These are phyloP conservation scores for Clistopyga incitator DNA, from an alignment of 2,888 invertebrate species.

Conservation along the genomic window DNA sequence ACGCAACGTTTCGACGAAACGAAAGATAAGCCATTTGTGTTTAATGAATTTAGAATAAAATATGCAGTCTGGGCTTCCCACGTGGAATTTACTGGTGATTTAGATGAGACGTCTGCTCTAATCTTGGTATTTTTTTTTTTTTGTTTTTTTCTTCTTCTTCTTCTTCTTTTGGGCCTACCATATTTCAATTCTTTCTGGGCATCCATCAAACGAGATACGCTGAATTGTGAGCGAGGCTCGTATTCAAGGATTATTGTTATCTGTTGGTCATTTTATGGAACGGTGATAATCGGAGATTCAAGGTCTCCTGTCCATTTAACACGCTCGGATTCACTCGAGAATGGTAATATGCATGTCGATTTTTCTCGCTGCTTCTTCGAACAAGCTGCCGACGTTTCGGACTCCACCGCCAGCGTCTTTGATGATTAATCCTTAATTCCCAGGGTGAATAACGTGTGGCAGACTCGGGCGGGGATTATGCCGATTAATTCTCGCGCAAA, in stretches of 20 bases:
- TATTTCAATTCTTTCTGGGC: slow-evolving; percentile 49
- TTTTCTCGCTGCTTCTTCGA: not conserved
- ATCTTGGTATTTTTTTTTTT: not conserved
- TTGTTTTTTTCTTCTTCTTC: too few relatives aligned
- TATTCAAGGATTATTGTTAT: slow-evolving; percentile 20
- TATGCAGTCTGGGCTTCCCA: slow-evolving; percentile 22
- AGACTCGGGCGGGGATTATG: slow-evolving; percentile 56
- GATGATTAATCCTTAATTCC: slow-evolving; percentile 48
- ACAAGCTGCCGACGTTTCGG: not conserved
- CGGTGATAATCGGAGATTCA: slow-evolving; percentile 12
- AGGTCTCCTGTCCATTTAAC: slow-evolving; percentile 14
- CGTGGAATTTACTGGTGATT: slow-evolving; percentile 5
- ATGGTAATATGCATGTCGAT: slow-evolving; percentile 7
- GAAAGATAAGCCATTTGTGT: not conserved
- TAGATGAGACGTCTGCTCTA: not conserved
- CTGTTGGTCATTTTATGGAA: slow-evolving; percentile 32
- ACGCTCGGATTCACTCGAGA: slow-evolving; percentile 17
- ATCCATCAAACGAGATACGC: slow-evolving; percentile 47
- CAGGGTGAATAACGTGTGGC: slow-evolving; percentile 26
- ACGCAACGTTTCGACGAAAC: slow-evolving; percentile 22
- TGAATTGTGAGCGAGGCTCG: slow-evolving; percentile 9
- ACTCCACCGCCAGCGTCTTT: not conserved
- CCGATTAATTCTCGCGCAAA: slow-evolving; percentile 48
- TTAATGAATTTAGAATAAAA: slow-evolving; percentile 10
- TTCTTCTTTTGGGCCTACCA: slow-evolving; percentile 12